Evolutionary conservation across 2,113 vertebrate species (phyloP).

Genomic region (Bos taurus): DNA sequence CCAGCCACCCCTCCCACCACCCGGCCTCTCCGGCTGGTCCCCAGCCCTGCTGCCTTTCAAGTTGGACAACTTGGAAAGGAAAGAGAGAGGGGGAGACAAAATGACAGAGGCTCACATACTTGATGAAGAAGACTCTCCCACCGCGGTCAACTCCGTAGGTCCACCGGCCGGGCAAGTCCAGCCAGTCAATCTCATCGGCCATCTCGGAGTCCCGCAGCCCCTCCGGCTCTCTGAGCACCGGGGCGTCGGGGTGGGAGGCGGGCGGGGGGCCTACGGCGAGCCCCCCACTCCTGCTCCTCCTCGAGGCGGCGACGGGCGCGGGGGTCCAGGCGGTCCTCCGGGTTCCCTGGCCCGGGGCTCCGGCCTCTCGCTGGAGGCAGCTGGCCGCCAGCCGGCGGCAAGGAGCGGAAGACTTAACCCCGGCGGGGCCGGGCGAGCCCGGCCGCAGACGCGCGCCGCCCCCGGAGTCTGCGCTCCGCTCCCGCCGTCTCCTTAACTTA

Average conservation of each 20-base stretch:
- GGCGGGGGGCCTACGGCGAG: neutral
- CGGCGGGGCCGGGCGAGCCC: conserved; percentile 35
- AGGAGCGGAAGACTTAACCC: conserved; percentile 73
- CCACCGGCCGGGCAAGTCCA: conserved; percentile 82
- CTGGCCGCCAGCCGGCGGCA: conserved; percentile 58
- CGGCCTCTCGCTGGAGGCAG: conserved; percentile 65
- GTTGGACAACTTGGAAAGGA: conserved; percentile 29
- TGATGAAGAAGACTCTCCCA: conserved; percentile 83
- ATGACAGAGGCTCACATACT: conserved; percentile 68
- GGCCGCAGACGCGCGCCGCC: conserved; percentile 6
- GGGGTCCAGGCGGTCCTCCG: neutral
- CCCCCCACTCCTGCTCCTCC: conserved; percentile 25
- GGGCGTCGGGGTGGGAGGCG: neutral
- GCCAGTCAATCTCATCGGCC: conserved; percentile 82
- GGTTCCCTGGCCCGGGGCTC: conserved; percentile 35
- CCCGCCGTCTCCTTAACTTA: conserved; percentile 68
- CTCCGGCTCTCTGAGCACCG: neutral
- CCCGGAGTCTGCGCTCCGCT: conserved; percentile 45
- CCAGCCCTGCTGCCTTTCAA: neutral
- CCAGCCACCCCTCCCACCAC: neutral
- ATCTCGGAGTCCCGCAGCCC: conserved; percentile 58
- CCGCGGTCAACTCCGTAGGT: conserved; percentile 81
- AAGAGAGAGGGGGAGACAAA: neutral
- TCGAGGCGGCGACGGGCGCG: neutral
- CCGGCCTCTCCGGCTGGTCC: neutral